Conservation (phyloP, 1,140 invertebrate species). For the Philopotamus ludificatus region DNA sequence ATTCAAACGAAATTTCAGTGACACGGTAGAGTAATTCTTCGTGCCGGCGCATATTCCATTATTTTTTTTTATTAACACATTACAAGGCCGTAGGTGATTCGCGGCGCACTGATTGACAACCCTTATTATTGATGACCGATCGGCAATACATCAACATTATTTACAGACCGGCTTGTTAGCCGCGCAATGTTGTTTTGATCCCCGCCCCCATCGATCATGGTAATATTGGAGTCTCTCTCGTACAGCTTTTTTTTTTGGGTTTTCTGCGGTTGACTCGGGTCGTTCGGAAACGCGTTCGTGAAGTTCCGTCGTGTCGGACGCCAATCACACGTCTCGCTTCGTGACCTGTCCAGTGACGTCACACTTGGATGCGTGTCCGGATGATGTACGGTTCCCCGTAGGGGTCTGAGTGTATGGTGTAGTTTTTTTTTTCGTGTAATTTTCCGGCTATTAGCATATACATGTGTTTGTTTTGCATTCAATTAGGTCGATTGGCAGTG, state of each 20-base stretch:
- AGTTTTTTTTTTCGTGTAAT: background rate
- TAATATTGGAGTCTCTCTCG: too few relatives aligned
- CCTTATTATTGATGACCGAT: too few relatives aligned
- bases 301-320: conserved; percentile 14
- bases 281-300: background rate
- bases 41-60: too few relatives aligned
- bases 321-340: conserved; percentile 10
- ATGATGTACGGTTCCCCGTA: background rate
- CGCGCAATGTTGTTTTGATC: too few relatives aligned
- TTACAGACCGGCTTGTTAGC: too few relatives aligned
- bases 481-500: background rate
- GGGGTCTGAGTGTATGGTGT: background rate
- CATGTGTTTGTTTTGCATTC: background rate
- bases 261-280: background rate
- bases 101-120: too few relatives aligned
- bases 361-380: background rate
- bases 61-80: too few relatives aligned
- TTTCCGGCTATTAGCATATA: background rate
- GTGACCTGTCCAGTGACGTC: background rate
- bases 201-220: conserved; percentile 24
- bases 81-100: too few relatives aligned
- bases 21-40: too few relatives aligned
- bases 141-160: too few relatives aligned
- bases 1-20: too few relatives aligned
- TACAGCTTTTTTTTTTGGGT: background rate